Base-by-base conservation (phyloP, 2,888 invertebrate species). In the Pachymerium ferrugineum region DNA sequence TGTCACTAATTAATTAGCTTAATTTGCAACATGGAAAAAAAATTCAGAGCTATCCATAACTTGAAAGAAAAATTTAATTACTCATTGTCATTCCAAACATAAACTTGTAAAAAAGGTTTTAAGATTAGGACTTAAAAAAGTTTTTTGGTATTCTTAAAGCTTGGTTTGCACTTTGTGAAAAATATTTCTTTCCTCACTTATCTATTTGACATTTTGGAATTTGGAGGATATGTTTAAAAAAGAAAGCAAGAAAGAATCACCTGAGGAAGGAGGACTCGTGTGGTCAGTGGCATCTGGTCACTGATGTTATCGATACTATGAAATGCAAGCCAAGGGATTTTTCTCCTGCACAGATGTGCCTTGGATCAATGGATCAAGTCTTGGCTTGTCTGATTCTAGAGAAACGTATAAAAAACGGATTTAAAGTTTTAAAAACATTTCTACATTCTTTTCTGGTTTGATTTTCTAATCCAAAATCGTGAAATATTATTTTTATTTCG, bases 331-430 rank as follows among this genome's bases (percentile, higher is more conserved):
- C 22, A 22, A 54, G 54, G 28, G 54, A 54, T 54, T 54, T 54
- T 54, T 54, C 14, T 8, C 38, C 47, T 47, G 54, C 54, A 54
- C 54, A 54, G 54, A 54, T 54, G 54, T 54, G 54, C 54, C 54
- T 54, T 54, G 54, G 54, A 54, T 54, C 54, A 54, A 54, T 54
- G 54, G 54, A 54, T 54, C 54, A 54, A 54, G 54, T 54, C 25
- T 54, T 54, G n/a, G 14, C 54, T 54, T 54, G 54, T 54, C 54
- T 54, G 54, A 4, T 54, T 54, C 54, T 14, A 54, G 25, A 25
- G 54, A 25, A 54, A 54, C 54, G 28, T 54, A 54, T n/a, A n/a
- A n/a, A 54, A 54, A 54, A 19, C 28, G 54, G 54, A 54, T 54
- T 54, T 54, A 54, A 54, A 54, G 54, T 54, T 54, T 12, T 1